Base-by-base conservation (phyloP, 2,797 vertebrate species). In the Morus bassanus region DNA sequence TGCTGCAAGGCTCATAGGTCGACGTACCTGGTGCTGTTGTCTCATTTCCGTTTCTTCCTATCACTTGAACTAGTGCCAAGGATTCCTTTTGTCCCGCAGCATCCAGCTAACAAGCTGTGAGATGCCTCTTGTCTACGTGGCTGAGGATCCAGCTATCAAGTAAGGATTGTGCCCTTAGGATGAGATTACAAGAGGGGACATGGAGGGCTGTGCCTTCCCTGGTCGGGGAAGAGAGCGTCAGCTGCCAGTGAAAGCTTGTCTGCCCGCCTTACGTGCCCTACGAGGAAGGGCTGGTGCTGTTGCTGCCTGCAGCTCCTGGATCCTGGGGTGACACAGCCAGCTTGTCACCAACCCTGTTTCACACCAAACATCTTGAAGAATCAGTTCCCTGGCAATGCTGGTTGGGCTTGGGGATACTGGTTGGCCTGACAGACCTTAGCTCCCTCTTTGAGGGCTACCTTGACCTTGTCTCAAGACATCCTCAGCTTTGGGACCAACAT, bases 211-310 rank as follows among this genome's bases (percentile, higher is more conserved):
- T 76, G 68, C 35, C 31, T 50, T 68, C 59, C 18, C 45, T 84
- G 33, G 6, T 4, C 21, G 2, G 39, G n/a, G 35, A 41, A 25
- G 27, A 25, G 27, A 18, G 24, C 2, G 37, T 22, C 17, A 63
- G 41, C 16, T 53, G n/a, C 21, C 22, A 3, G 6, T 1, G 14
- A 33, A 61, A 28, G 33, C 30, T 82, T 50, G 23, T 68, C 27
- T 82, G 27, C 48, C 50, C 13, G 2, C 57, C 19, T 48, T 8
- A 2, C 1, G 0, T 15, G 17, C 18, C 4, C 43, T 78, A 31
- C 0, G 2, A 22, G 43, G 28, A 61, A 11, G 25, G 11, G 24
- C 51, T 73, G 77, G 28, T 31, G 22, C n/a, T 88, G 53, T n/a
- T 7, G 2, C 25, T 72, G 61, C 35, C 35, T 54, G 54, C 31